Percentiles rank a stretch among this genome's conserved stretches.
Evolutionary conservation across 2,797 vertebrate species (phyloP).

Genomic region (Geotria australis): DNA sequence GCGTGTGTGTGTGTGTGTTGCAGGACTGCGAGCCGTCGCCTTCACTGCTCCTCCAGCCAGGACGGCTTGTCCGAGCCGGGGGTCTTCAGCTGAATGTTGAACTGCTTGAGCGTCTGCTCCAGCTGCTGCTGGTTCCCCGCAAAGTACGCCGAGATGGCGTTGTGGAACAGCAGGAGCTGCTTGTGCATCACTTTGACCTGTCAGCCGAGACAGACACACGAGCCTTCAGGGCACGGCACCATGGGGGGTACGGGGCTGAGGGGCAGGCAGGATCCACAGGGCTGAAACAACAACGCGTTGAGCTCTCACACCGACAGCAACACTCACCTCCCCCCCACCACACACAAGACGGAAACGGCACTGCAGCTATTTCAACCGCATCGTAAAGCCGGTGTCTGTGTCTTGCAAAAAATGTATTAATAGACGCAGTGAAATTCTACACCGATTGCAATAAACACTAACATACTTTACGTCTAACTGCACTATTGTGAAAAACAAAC

Average conservation of each 20-base stretch:
- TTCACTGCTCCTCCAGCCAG: conserved; percentile 89
- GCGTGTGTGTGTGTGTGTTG: neutral
- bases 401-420: no score
- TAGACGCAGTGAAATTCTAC: no score
- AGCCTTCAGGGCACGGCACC: neutral
- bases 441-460: no score
- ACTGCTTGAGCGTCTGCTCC: conserved; percentile 85
- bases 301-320: no score
- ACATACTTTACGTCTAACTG: no score
- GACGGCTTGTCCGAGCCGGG: conserved; percentile 67
- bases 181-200: conserved; percentile 99
- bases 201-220: neutral
- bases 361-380: no score
- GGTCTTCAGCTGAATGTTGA: conserved; percentile 66
- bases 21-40: neutral
- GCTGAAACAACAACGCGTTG: no score
- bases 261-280: conserved; percentile 1
- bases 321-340: no score
- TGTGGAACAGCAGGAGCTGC: conserved; percentile 89
- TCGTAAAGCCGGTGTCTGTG: no score
- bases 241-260: neutral
- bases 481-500: no score
- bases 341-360: no score
- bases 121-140: conserved; percentile 94
- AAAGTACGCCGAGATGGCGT: conserved; percentile 84